Evolutionary conservation across 2,888 invertebrate genomes (phyloP), one percentile per base, ranked within the genome.

Genomic region (Galeruca laticollis): DNA sequence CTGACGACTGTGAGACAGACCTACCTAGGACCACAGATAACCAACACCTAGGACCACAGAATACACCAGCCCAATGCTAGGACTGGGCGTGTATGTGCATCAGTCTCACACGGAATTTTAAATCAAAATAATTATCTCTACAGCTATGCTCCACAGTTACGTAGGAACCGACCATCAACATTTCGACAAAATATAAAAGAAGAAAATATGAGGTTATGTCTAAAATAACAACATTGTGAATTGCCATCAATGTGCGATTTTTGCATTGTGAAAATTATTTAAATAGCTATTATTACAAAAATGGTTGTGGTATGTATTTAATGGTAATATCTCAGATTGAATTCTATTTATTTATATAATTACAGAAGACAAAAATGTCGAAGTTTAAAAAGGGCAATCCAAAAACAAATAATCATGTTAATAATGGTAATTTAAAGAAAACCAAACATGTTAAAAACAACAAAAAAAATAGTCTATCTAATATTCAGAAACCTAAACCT

Each of bases 361-460:
- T 70, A 4, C 40, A 70, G 70, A 85, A 85, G 75, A 68, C 77
- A 11, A 85, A 85, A 74, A 80, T 86, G 49, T 84, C 85, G 54
- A 84, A 84, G 78, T 72, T 82, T 10, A 86, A 86, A 76, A 80
- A 83, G 40, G 85, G 82, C 68, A 86, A 86, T 74, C 84, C 83
- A 60, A 86, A 82, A 57, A 81, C 79, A 73, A 85, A 82, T 6
- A 86, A 84, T 73, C 78, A 86, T 13, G 73, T 82, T 6, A 85
- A 83, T 56, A 82, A 84, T 79, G 85, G 84, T 5, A 83, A 85
- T 70, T 79, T 85, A 9, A 86, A 86, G 74, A 80, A 79, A 59
- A 71, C 73, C 43, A 72, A 75, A 60, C 35, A 59, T 69, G 61
- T 68, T 56, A 64, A 74, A 62, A 75, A 73, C 64, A 37, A 57